Base-by-base conservation (phyloP, 1,140 invertebrate species). In the Ostrea denselamellosa region DNA sequence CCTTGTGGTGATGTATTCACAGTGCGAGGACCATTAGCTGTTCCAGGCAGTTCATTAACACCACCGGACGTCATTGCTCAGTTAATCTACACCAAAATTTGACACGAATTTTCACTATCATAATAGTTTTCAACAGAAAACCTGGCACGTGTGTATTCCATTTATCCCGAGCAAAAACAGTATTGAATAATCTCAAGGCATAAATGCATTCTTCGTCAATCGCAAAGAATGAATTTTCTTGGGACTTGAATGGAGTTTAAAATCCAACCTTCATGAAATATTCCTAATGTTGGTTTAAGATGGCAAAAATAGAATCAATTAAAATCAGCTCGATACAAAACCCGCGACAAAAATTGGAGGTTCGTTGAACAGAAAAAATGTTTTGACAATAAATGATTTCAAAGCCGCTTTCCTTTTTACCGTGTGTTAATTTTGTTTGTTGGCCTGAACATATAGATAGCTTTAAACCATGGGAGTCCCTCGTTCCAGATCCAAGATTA, bases 301-400 rank as follows among this genome's bases (percentile, higher is more conserved):
- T 25, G 25, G 28, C 14, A 77, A 28, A 10, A 71, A 25, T 25
- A 5, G 28, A 77, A 77, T 34, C 68, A 77, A 77, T 77, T 77
- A 77, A 77, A 77, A 44, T 5, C 14, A 8, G 25, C 68, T 22
- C 12, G 25, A 34, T 25, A 77, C 68, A 77, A 25, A 77, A 25
- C 68, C 10, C 22, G 22, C 9, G 25, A 28, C 14, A 14, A 10
- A 77, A 77, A 77, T 9, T 25, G 25, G 12, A 25, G 14, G 14
- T 28, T 77, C 68, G 14, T 25, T 34, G 22, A 62, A 77, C 9
- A 77, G 22, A 77, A 28, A 44, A 28, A 77, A 28, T 77, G 25
- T 77, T 77, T 77, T 77, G 68, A 77, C 68, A 77, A 34, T 34
- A 77, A 77, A 77, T 62, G 68, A 34, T 77, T 34, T 12, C 25